phyloP scores from a whole-genome alignment of 2,797 vertebrate genomes.

The Pipistrellus pygmaeus region DNA sequence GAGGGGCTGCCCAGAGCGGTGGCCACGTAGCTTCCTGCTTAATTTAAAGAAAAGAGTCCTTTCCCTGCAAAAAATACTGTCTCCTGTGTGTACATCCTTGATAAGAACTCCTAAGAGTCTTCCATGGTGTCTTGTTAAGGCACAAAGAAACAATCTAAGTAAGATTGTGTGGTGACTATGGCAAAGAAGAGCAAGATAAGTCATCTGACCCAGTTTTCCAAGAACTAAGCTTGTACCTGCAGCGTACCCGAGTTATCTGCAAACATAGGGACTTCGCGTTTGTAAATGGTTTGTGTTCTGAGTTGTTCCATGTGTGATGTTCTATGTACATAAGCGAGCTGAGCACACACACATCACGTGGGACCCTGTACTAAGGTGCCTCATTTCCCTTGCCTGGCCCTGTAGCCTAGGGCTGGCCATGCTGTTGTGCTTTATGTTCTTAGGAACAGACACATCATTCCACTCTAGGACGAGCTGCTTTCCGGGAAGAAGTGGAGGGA shows the following conservation, averaged over 20 bases:
- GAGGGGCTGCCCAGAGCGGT: slow-evolving; percentile 68
- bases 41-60: slow-evolving; percentile 84
- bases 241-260: not conserved
- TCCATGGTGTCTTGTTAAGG: slow-evolving; percentile 74
- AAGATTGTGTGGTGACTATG: slow-evolving; percentile 59
- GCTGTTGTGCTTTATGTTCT: not conserved
- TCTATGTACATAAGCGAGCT: slow-evolving; percentile 19
- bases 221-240: not conserved
- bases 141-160: slow-evolving; percentile 64
- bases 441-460: slow-evolving; percentile 8
- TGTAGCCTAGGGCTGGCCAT: not conserved
- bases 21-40: slow-evolving; percentile 84
- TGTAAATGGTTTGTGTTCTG: slow-evolving; percentile 10
- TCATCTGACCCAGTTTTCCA: slow-evolving; percentile 60
- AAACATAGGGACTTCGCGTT: not conserved
- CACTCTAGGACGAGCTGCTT: not conserved
- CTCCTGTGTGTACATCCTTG: slow-evolving; percentile 82
- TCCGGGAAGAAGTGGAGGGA: not conserved
- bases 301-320: slow-evolving; percentile 33
- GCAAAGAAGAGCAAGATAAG: slow-evolving; percentile 49
- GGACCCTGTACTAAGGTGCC: not conserved
- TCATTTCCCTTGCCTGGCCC: not conserved
- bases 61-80: slow-evolving; percentile 76
- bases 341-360: not conserved
- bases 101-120: slow-evolving; percentile 80